A percentile compares a stretch with the other conserved stretches of the same genome.
These are phyloP conservation scores for Agrenia bidenticulata DNA, from an alignment of 2,888 invertebrate species.

Conservation along the genomic window DNA sequence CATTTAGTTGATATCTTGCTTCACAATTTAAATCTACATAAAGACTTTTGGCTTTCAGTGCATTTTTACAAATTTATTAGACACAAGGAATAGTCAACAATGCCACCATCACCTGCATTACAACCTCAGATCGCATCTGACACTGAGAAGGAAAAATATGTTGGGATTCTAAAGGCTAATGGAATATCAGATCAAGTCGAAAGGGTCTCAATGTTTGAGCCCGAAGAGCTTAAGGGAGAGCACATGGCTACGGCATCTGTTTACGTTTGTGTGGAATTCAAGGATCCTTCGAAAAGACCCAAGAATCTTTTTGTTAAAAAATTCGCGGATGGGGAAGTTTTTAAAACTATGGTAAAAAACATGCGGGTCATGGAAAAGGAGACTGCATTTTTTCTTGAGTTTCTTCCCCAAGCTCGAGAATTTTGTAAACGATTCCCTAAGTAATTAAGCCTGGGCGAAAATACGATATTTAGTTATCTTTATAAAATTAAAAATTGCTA, in stretches of 20 bases:
- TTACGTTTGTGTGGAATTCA: conserved; percentile 32
- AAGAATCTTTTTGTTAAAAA: conserved; percentile 38
- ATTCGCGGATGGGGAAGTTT: neutral
- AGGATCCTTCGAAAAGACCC: conserved; percentile 6
- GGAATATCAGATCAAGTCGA: conserved; percentile 29
- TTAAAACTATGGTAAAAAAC: conserved; percentile 17
- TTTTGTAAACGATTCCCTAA: conserved; percentile 28
- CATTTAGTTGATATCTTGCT: no score
- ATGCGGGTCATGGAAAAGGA: conserved; percentile 36
- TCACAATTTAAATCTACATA: no score
- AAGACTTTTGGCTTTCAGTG: no score
- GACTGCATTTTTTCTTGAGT: conserved; percentile 26
- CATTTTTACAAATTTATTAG: neutral
- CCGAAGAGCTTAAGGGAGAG: conserved; percentile 30
- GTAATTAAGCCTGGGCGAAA: conserved; percentile 5
- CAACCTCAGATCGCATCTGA: neutral
- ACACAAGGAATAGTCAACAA: neutral
- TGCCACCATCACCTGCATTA: neutral
- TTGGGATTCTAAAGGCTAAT: conserved; percentile 22
- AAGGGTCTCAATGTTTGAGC: conserved; percentile 8
- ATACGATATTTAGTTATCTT: neutral
- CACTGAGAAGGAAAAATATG: conserved; percentile 11
- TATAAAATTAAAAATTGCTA: no score
- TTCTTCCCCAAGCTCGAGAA: conserved; percentile 26
- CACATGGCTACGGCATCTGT: conserved; percentile 21